Evolutionary conservation across 2,113 vertebrate species (phyloP).

Genomic region (Atlantisia rogersi): DNA sequence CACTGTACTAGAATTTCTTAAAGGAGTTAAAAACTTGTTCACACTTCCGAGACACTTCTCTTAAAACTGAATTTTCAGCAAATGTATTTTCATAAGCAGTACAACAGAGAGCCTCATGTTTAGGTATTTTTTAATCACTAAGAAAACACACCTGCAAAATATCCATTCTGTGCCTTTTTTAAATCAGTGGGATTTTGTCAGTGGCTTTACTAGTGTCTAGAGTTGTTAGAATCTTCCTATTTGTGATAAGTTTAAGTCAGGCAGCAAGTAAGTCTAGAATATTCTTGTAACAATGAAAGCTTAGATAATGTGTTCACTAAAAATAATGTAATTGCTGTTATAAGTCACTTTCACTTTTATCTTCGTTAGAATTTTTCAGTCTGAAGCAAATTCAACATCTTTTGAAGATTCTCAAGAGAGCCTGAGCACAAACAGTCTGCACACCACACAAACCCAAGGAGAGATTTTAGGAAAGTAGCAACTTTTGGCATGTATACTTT

Average conservation of each 20-base stretch:
- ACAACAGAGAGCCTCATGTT: background rate
- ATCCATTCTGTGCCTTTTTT: background rate
- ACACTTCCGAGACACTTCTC: background rate
- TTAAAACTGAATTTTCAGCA: background rate
- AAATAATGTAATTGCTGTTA: background rate
- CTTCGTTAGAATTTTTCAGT: background rate
- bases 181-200: background rate
- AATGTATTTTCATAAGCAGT: constrained; percentile 2
- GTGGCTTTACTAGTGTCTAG: background rate
- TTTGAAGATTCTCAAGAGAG: background rate
- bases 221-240: background rate
- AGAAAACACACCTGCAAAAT: background rate
- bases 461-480: background rate
- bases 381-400: background rate
- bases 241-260: background rate
- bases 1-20: background rate
- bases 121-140: background rate
- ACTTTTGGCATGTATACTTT: background rate
- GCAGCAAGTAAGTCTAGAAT: background rate
- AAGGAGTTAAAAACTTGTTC: constrained; percentile 5
- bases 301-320: background rate
- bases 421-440: background rate
- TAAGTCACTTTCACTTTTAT: background rate
- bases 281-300: background rate
- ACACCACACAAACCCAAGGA: background rate